phyloP scores from a whole-genome alignment of 2,888 invertebrate species.

The Lithophane semibrunnea region DNA sequence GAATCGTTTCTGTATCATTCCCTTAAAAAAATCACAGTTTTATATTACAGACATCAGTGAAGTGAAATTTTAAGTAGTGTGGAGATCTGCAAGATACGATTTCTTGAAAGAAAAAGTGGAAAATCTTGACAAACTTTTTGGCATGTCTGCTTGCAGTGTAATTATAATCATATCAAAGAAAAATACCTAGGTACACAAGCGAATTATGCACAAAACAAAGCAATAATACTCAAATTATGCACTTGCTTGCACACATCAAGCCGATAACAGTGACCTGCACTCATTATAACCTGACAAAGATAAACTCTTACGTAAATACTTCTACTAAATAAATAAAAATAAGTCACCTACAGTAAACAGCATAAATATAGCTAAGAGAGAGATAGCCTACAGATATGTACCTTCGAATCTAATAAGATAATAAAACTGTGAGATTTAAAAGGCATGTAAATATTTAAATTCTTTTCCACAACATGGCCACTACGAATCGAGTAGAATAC shows the following conservation, averaged over 20 bases:
- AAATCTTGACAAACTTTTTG: not conserved
- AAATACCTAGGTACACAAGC: slow-evolving; percentile 7
- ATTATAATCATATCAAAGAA: not conserved
- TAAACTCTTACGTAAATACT: slow-evolving; percentile 41
- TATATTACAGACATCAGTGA: slow-evolving; percentile 24
- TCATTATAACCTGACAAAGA: slow-evolving; percentile 33
- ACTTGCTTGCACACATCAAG: slow-evolving; percentile 19
- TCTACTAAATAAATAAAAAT: slow-evolving; percentile 40
- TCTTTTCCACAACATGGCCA: slow-evolving; percentile 35
- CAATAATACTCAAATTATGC: slow-evolving; percentile 26
- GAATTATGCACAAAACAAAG: not conserved
- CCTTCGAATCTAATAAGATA: slow-evolving; percentile 11
- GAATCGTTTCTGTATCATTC: slow-evolving; percentile 38
- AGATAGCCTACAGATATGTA: slow-evolving; percentile 52
- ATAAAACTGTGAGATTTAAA: slow-evolving; percentile 65
- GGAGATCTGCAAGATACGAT: not conserved
- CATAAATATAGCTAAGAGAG: slow-evolving; percentile 18
- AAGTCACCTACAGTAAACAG: slow-evolving; percentile 30
- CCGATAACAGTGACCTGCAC: slow-evolving; percentile 55
- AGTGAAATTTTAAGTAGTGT: not conserved
- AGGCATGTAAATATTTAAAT: slow-evolving; percentile 32
- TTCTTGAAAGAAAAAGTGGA: not conserved
- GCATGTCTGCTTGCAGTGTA: not conserved
- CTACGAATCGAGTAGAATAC: slow-evolving; percentile 54
- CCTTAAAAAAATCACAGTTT: slow-evolving; percentile 64